These are phyloP conservation scores for Theropithecus gelada DNA, from an alignment of 2,113 vertebrate species.

Conservation along the genomic window DNA sequence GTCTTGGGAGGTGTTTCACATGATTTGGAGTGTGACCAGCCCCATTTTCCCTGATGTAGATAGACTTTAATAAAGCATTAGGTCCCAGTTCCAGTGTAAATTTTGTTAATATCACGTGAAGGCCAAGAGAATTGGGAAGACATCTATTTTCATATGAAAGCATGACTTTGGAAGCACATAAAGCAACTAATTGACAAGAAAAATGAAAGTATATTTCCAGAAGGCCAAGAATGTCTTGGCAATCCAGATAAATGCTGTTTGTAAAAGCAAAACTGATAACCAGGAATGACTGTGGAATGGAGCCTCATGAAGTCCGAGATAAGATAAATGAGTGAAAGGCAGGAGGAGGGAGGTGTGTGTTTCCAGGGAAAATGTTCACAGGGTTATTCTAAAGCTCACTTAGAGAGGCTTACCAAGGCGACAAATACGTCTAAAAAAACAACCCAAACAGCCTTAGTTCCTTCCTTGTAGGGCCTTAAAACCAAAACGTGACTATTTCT, in stretches of 20 bases:
- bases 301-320: conserved; percentile 22
- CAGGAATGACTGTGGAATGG: neutral
- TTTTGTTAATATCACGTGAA: neutral
- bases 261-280: conserved; percentile 50
- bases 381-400: neutral
- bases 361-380: conserved; percentile 30
- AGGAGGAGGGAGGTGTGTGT: neutral
- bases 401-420: neutral
- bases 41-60: neutral
- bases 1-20: neutral
- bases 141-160: conserved; percentile 7
- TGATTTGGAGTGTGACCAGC: neutral
- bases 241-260: conserved; percentile 41
- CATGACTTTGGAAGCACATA: conserved; percentile 27
- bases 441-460: neutral
- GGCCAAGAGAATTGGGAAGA: neutral
- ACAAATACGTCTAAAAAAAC: neutral
- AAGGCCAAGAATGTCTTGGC: conserved; percentile 55
- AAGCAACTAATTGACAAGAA: conserved; percentile 52
- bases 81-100: neutral
- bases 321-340: conserved; percentile 40
- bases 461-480: neutral
- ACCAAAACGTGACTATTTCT: neutral
- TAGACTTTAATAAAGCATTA: neutral
- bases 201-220: conserved; percentile 51